Percentiles rank a stretch among this genome's conserved stretches.
Conservation (phyloP, 2,113 vertebrate species). For the Trichechus manatus region DNA sequence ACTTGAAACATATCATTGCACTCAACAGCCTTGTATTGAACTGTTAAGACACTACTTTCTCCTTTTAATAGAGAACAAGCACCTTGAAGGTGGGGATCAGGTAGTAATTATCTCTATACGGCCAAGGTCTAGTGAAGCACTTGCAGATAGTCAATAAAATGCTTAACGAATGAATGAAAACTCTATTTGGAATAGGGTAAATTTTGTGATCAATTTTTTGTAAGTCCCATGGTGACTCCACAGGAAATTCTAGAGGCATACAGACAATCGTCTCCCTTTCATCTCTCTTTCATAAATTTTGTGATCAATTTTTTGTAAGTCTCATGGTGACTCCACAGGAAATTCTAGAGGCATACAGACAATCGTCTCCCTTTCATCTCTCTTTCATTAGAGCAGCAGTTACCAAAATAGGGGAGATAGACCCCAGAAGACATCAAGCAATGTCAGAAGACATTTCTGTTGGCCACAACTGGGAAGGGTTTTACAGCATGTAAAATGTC, state of each 20-base stretch:
- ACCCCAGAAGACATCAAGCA: neutral
- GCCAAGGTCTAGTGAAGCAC: neutral
- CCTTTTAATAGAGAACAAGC: neutral
- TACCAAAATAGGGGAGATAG: neutral
- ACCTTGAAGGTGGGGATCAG: neutral
- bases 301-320: neutral
- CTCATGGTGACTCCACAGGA: neutral
- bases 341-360: neutral
- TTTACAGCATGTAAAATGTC: neutral
- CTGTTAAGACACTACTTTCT: neutral
- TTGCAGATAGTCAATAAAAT: neutral
- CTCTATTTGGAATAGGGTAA: neutral
- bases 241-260: neutral
- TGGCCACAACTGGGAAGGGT: neutral
- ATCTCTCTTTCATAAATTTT: neutral
- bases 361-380: neutral
- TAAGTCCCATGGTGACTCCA: neutral
- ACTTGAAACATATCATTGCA: neutral
- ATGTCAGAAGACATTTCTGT: neutral
- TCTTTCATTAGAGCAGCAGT: neutral
- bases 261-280: neutral
- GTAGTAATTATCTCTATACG: neutral
- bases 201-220: neutral
- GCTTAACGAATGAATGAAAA: neutral
- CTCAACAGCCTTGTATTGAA: neutral